Evolutionary conservation across 2,888 invertebrate species (phyloP), one percentile per base, ranked within the genome.

Genomic region (Ophion slaviceki): DNA sequence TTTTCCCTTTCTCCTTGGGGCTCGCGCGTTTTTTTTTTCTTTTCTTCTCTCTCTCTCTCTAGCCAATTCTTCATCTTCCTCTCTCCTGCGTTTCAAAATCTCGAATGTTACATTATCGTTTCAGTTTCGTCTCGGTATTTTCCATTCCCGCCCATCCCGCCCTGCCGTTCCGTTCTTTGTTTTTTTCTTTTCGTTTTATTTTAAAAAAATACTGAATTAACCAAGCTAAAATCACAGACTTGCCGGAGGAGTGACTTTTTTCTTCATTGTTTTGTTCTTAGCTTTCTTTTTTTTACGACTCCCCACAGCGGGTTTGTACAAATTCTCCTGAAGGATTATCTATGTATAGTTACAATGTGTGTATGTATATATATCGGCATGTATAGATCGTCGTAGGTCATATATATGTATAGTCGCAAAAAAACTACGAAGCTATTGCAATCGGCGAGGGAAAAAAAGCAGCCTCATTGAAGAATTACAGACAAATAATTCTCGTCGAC

Each of bases 151-250:
- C 53, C 53, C 53, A 17, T 53, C 14, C 53, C 2, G 53, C 53
- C 53, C 17, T 14, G 5, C 53, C 17, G 53, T 17, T 53, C 17
- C 53, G 14, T 53, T 53, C 68, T 66, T 75, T 83, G 7, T 86
- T 47, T 68, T 72, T 57, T 89, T 89, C 88, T 89, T 90, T 85
- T 88, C 89, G 86, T 88, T 90, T 92, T 92, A 91, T 91, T 93
- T 93, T 93, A 93, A 93, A 93, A 94, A 94, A 93, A 94, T 94
- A 94, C 93, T 93, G 93, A 93, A 93, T 93, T 93, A 94, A 94
- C 93, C 93, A 93, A 94, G 93, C 93, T 94, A 94, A 93, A 93
- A 94, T 94, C 93, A 94, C 93, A 94, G 93, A 93, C 93, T 92
- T 90, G 92, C 93, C 91, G 91, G 92, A 87, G 87, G 87, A 86